Evolutionary conservation across 2,888 invertebrate genomes (phyloP).

Genomic region (Ochropleura leucogaster): DNA sequence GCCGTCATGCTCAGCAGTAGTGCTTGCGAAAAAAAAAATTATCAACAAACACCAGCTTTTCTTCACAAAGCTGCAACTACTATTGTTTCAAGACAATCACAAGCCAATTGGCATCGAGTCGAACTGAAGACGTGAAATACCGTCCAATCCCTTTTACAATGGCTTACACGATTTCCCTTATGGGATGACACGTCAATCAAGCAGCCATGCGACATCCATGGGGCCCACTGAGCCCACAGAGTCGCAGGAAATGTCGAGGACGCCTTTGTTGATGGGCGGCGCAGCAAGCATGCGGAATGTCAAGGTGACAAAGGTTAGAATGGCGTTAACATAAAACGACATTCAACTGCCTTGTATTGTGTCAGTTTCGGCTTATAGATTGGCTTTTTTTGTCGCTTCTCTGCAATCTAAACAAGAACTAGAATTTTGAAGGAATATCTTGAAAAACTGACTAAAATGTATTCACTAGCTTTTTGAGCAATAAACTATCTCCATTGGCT

Average conservation of each 20-base stretch:
- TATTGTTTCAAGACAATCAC: slow-evolving; percentile 1
- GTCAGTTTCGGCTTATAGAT: not conserved
- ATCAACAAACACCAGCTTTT: not conserved
- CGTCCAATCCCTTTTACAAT: slow-evolving; percentile 14
- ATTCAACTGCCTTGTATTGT: not conserved
- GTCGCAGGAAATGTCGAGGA: slow-evolving; percentile 8
- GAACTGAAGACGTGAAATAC: slow-evolving; percentile 12
- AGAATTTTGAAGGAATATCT: not conserved
- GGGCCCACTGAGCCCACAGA: slow-evolving; percentile 1
- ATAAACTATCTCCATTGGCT: not conserved
- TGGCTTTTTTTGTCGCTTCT: not conserved
- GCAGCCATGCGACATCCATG: not conserved
- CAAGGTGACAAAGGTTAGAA: not conserved
- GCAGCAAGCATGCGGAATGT: not conserved
- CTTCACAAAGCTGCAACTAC: not conserved
- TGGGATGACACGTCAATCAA: slow-evolving; percentile 41
- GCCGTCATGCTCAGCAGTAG: no score
- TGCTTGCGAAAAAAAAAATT: not conserved
- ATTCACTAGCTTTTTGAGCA: not conserved
- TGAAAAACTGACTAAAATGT: not conserved
- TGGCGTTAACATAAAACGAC: no score
- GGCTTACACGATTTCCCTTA: slow-evolving; percentile 31
- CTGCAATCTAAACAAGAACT: not conserved
- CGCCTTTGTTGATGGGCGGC: slow-evolving; percentile 5
- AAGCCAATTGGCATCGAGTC: slow-evolving; percentile 15